Percentiles rank a stretch among this genome's conserved stretches.
phyloP scores from a whole-genome alignment of 2,888 invertebrate species.

The Noctua janthe region DNA sequence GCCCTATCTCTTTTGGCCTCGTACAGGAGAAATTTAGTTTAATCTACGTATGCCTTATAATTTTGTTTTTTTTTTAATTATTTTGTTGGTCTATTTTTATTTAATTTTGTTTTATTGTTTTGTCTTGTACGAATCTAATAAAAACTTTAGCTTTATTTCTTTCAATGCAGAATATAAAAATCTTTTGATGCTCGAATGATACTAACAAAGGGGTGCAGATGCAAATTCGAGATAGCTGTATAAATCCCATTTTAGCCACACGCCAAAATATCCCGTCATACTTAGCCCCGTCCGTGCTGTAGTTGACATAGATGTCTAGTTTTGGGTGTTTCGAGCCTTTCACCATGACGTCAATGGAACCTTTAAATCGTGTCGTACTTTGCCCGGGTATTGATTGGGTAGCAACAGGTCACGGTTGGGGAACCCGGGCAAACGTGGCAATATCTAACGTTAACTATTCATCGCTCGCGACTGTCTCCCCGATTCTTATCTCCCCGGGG shows the following conservation, averaged over 20 bases:
- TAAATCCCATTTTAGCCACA: neutral
- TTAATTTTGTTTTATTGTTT: too few relatives aligned
- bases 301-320: neutral
- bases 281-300: neutral
- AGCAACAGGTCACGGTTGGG: slow-evolving; percentile 46
- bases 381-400: slow-evolving; percentile 43
- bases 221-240: rapidly evolving
- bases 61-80: too few relatives aligned
- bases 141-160: too few relatives aligned
- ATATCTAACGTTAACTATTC: slow-evolving; percentile 18
- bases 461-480: neutral
- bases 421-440: slow-evolving; percentile 36
- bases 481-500: neutral
- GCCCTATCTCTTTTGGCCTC: too few relatives aligned
- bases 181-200: neutral
- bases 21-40: too few relatives aligned
- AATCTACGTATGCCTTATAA: too few relatives aligned
- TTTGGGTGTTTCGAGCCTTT: neutral
- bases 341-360: neutral
- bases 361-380: slow-evolving; percentile 2
- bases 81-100: too few relatives aligned
- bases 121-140: too few relatives aligned
- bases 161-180: neutral
- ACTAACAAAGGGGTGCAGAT: neutral
- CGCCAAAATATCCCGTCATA: neutral